Evolutionary conservation across 2,797 vertebrate species (phyloP).

Genomic region (Acanthornis magna): DNA sequence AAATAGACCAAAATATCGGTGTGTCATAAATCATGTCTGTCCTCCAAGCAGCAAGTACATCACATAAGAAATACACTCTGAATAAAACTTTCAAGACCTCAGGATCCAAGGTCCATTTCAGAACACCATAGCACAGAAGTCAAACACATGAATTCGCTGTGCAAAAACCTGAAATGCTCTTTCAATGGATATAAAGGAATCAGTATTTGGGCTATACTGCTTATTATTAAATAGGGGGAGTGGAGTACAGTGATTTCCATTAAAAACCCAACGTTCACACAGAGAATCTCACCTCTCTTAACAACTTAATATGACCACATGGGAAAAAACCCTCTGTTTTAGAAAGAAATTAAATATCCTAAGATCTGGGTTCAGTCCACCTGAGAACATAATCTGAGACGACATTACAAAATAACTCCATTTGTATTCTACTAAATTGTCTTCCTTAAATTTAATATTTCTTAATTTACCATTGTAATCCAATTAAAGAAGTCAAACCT

Average conservation of each 20-base stretch:
- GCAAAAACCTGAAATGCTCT: background rate
- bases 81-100: conserved; percentile 2
- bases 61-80: background rate
- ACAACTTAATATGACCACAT: background rate
- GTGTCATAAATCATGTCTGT: conserved; percentile 18
- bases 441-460: background rate
- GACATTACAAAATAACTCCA: background rate
- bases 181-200: background rate
- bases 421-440: background rate
- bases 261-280: background rate
- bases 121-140: background rate
- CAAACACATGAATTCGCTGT: background rate
- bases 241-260: background rate
- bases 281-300: background rate
- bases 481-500: background rate
- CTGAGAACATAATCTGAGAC: background rate
- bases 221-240: background rate
- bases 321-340: background rate
- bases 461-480: background rate
- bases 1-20: background rate
- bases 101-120: background rate
- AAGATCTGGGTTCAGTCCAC: background rate
- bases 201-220: background rate
- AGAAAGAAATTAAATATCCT: background rate
- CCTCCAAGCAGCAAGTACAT: background rate